Evolutionary conservation across 2,113 vertebrate species (phyloP).

Genomic region (Azemiops feae): DNA sequence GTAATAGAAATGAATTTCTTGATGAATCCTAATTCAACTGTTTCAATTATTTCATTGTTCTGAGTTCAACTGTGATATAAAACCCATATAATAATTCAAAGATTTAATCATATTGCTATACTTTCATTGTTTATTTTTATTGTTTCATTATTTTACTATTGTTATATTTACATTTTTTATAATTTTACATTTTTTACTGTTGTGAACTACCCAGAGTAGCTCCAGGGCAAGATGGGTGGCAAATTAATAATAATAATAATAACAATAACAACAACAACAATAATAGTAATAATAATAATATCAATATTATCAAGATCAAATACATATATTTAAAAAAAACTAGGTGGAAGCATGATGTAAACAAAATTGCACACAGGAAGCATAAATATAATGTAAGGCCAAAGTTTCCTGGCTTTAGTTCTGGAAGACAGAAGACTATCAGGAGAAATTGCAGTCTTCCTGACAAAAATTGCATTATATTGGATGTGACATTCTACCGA

Average conservation of each 20-base stretch:
- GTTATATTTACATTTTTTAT: no score
- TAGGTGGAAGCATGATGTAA: neutral
- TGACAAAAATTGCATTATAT: neutral
- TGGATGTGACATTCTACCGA: neutral
- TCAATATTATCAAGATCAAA: neutral
- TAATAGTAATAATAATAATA: neutral
- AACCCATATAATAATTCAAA: neutral
- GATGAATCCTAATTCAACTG: neutral
- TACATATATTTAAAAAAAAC: neutral
- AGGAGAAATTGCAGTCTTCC: neutral
- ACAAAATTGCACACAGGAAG: neutral
- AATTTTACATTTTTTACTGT: no score
- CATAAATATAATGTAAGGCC: neutral
- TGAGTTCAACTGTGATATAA: no score
- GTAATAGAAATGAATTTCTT: neutral
- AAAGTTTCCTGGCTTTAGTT: neutral
- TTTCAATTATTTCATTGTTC: neutral
- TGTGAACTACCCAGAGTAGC: no score
- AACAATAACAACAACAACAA: neutral
- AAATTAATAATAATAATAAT: no score
- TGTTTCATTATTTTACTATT: no score
- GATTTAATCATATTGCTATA: no score
- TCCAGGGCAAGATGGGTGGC: no score
- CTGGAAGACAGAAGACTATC: neutral
- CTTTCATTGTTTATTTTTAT: no score